These are phyloP conservation scores for Mesorhabditis spiculigera DNA, from an alignment of 2,888 invertebrate genomes.

Conservation along the genomic window DNA sequence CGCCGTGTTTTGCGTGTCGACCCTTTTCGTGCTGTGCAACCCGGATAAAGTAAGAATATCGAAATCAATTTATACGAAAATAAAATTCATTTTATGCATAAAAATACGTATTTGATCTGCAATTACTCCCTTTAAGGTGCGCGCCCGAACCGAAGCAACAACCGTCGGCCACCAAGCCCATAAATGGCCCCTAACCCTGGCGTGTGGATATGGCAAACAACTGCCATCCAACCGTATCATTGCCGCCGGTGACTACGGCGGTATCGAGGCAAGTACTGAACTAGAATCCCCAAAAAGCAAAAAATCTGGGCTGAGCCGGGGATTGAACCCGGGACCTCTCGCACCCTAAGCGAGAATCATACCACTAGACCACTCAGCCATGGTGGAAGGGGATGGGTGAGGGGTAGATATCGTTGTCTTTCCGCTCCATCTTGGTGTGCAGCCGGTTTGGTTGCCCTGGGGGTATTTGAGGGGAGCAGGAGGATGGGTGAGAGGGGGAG, in stretches of 20 bases:
- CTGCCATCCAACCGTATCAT: slow-evolving; percentile 26
- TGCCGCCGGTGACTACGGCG: slow-evolving; percentile 14
- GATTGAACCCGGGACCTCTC: slow-evolving; percentile 59
- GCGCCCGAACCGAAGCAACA: slow-evolving; percentile 44
- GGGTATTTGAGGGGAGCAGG: no score
- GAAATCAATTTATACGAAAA: neutral
- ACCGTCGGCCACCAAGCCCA: slow-evolving; percentile 55
- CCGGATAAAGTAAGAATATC: slow-evolving; percentile 56
- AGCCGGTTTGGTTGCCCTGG: no score
- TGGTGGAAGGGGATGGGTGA: no score
- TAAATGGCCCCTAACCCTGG: slow-evolving; percentile 60
- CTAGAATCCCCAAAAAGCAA: neutral
- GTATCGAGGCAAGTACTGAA: neutral
- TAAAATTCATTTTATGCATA: neutral
- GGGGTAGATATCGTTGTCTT: no score
- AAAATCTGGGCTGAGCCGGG: slow-evolving; percentile 46
- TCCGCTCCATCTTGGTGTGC: no score
- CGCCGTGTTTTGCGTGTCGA: slow-evolving; percentile 61
- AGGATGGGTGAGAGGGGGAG: no score
- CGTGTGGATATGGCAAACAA: slow-evolving; percentile 60
- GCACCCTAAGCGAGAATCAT: slow-evolving; percentile 60
- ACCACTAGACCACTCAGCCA: slow-evolving; percentile 59
- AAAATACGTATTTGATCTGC: neutral
- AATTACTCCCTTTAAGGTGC: slow-evolving; percentile 22
- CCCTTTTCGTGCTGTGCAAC: slow-evolving; percentile 64